Base-by-base conservation (phyloP, 2,888 invertebrate species). In the Dasysyrphus tricinctus region DNA sequence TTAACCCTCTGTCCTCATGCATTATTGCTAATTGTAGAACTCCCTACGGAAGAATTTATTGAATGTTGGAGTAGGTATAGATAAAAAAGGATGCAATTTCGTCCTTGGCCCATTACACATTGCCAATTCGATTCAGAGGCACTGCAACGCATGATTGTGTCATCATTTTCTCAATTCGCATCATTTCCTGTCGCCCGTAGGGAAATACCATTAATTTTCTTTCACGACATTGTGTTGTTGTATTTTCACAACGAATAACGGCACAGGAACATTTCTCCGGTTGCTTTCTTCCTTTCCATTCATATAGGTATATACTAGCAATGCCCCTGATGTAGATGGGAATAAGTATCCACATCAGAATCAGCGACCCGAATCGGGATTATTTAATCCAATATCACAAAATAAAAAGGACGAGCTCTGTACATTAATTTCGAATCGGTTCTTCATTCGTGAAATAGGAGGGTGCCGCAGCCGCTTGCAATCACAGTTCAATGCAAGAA, bases 91-190 rank as follows among this genome's bases (percentile, higher is more conserved):
- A 61, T 42, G 5, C 24, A 14, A 24, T 69, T 8, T 70, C 69
- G 80, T 80, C 80, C 85, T 77, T 77, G 80, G 80, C 80, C 74
- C 74, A 74, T 74, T 85, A 78, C 47, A 49, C 74, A 16, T 9
- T 54, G 6, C 9, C 47, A 72, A 73, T 73, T 77, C 61, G 76
- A 77, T 72, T 44, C 79, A 51, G 79, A 79, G 69, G 75, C 63
- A 42, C 70, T 76, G 80, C 80, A 85, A 85, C 85, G 85, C 85
- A 80, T 79, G 83, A 79, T 83, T 83, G 83, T 79, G 83, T 70
- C 70, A 70, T 75, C 74, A 75, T 83, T 63, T 69, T 61, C 78
- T 78, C 69, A 63, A 74, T 78, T 74, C 79, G 83, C 77, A 78
- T 79, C 61, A 61, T 76, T 80, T 80, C 72, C 80, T 56, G 73